Conservation (phyloP, 2,888 invertebrate species). For the Theristus sp. region DNA sequence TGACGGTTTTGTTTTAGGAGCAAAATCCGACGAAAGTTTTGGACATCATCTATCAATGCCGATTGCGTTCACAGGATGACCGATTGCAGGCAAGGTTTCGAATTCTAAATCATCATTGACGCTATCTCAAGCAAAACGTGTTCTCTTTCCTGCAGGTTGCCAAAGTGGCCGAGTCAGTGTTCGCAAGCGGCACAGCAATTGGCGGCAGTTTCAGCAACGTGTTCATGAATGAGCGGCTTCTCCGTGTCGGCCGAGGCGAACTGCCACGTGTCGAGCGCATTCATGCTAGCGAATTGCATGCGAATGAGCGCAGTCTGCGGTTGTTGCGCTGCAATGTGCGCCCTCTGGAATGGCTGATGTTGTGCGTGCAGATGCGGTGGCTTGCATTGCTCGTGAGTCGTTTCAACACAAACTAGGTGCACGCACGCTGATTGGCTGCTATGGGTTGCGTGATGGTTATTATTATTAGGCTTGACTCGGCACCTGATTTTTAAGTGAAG, state of each 20-base stretch:
- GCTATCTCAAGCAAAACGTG: background rate
- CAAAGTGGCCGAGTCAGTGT: background rate
- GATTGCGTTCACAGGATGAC: slow-evolving; percentile 62
- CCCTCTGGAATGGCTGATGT: slow-evolving; percentile 54
- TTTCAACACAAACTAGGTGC: no score
- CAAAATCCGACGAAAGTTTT: no score
- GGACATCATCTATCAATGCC: slow-evolving; percentile 63
- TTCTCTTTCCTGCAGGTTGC: background rate
- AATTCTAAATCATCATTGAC: no score
- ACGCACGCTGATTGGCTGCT: no score
- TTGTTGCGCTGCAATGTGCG: background rate
- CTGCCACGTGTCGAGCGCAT: no score
- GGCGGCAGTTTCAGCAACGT: no score
- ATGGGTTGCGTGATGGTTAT: background rate
- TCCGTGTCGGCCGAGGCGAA: no score
- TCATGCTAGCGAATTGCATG: background rate
- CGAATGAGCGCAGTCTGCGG: background rate
- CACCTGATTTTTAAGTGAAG: no score
- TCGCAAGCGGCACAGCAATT: no score
- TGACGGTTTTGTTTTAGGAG: no score
- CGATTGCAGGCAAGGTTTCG: slow-evolving; percentile 43
- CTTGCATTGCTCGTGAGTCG: slow-evolving; percentile 72
- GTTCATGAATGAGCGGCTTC: no score
- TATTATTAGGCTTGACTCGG: background rate
- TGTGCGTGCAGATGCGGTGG: slow-evolving; percentile 78